These are phyloP conservation scores for Botia kubotai DNA, from an alignment of 2,797 vertebrate genomes.

Conservation along the genomic window DNA sequence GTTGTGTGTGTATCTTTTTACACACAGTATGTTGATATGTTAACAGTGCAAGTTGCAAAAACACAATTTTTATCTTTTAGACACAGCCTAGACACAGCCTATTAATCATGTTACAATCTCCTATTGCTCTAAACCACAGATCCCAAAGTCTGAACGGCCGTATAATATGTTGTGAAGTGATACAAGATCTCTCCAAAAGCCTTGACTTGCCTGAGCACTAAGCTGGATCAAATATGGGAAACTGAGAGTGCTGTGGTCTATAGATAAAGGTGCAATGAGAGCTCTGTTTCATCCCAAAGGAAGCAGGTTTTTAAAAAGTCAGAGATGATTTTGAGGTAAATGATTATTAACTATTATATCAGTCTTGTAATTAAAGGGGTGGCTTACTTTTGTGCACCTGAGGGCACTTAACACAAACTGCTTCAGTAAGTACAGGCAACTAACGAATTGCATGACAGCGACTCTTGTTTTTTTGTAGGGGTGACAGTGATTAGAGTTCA, in stretches of 20 bases:
- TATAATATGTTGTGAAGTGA: conserved; percentile 18
- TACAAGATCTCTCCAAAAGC: conserved; percentile 35
- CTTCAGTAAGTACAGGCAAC: conserved; percentile 19
- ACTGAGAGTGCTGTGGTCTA: conserved; percentile 24
- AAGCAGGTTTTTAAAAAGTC: not conserved
- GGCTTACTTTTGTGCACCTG: conserved; percentile 1
- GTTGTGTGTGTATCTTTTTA: conserved; percentile 4
- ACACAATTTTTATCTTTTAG: conserved; percentile 42
- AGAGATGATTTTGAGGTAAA: not conserved
- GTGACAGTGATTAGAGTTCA: not conserved
- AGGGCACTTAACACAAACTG: conserved; percentile 31
- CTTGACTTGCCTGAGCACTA: not conserved
- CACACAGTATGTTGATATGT: not conserved
- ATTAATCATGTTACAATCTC: conserved; percentile 59
- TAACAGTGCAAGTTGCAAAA: not conserved
- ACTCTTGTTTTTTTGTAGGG: conserved; percentile 3
- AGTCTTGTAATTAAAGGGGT: not conserved
- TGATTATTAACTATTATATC: not conserved
- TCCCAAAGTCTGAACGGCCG: conserved; percentile 43
- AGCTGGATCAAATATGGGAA: not conserved
- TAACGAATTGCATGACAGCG: conserved; percentile 19
- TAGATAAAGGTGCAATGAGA: not conserved
- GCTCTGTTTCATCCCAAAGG: not conserved
- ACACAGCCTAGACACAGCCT: conserved; percentile 1
- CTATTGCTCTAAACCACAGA: conserved; percentile 51